A percentile compares a stretch with the other conserved stretches of the same genome.
These are phyloP conservation scores for Cyanistes caeruleus DNA, from an alignment of 2,113 vertebrate species.

Conservation along the genomic window DNA sequence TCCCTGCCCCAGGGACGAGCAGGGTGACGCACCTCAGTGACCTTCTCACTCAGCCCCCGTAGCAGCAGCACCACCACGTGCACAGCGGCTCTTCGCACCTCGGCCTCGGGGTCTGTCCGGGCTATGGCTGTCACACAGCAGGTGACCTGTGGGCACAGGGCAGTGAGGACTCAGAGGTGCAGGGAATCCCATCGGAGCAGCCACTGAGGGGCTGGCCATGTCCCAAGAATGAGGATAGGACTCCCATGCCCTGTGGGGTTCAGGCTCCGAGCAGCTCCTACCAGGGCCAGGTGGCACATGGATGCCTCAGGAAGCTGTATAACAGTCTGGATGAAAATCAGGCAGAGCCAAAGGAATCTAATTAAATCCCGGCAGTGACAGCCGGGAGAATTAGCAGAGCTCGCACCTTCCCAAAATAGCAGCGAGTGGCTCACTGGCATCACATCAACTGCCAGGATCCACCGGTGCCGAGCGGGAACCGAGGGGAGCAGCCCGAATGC, in stretches of 20 bases:
- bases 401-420: constrained; percentile 68
- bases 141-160: constrained; percentile 64
- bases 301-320: constrained; percentile 39
- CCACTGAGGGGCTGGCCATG: accelerated
- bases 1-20: neutral
- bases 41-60: constrained; percentile 85
- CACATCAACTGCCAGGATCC: constrained; percentile 25
- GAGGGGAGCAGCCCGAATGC: neutral
- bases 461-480: neutral
- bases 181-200: accelerated
- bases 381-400: constrained; percentile 67
- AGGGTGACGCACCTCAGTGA: constrained; percentile 82
- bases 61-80: constrained; percentile 88
- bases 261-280: accelerated
- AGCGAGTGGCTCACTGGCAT: constrained; percentile 55
- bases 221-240: neutral
- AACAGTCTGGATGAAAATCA: constrained; percentile 51
- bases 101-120: constrained; percentile 82
- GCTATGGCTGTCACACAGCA: constrained; percentile 81
- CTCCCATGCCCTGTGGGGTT: accelerated
- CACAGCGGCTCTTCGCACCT: constrained; percentile 89
- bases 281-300: accelerated
- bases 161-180: too few species aligned
- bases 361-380: constrained; percentile 62
- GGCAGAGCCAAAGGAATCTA: constrained; percentile 57